A percentile compares a stretch with the other conserved stretches of the same genome.
Conservation (phyloP, 2,797 vertebrate species). For the Falco concolor region DNA sequence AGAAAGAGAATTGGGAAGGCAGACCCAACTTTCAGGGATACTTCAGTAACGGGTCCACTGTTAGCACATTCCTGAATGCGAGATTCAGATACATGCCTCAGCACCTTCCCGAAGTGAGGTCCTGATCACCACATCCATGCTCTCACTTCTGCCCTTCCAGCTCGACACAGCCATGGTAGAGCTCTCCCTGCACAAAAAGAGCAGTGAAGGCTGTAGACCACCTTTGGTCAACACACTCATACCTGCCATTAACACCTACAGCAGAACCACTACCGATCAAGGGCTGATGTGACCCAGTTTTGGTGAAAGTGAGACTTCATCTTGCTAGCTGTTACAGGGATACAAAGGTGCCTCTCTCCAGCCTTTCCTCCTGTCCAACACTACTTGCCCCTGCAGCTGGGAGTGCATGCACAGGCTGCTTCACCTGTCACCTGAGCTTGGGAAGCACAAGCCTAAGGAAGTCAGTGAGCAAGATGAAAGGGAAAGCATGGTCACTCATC, state of each 20-base stretch:
- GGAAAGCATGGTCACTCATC: slow-evolving; percentile 43
- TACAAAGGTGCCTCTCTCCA: background rate
- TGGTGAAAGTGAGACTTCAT: background rate
- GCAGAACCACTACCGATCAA: background rate
- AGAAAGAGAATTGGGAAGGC: background rate
- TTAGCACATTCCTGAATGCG: background rate
- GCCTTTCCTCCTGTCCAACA: background rate
- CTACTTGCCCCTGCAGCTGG: background rate
- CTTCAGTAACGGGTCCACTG: background rate
- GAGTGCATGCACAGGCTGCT: background rate
- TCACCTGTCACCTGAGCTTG: slow-evolving; percentile 1
- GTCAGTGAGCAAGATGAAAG: slow-evolving; percentile 56
- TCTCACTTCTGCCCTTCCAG: background rate
- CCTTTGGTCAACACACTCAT: background rate
- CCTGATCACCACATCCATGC: background rate
- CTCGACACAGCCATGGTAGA: fast-evolving
- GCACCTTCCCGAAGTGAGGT: background rate
- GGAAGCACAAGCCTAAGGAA: background rate
- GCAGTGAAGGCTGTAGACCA: background rate
- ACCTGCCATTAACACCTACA: background rate
- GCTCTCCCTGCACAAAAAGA: background rate
- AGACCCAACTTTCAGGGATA: background rate
- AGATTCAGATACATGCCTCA: background rate
- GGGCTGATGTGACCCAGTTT: background rate
- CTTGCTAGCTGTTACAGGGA: background rate